Evolutionary conservation across 2,113 vertebrate species (phyloP).

Genomic region (Australoheros scitulus): DNA sequence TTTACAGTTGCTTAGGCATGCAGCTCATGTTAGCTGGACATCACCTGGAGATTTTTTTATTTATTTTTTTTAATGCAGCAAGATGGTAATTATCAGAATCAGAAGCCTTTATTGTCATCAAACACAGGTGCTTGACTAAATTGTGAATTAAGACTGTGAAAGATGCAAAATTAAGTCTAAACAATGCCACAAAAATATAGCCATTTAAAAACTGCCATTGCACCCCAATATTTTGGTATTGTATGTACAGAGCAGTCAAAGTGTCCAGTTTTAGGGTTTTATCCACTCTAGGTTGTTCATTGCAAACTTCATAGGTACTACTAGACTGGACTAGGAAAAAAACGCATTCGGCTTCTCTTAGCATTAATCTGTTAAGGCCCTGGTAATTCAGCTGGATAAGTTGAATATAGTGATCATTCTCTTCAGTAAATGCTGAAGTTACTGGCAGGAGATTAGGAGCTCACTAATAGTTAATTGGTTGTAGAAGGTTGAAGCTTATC

Average conservation of each 20-base stretch:
- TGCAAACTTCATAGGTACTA: background rate
- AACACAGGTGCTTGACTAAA: too few relatives aligned
- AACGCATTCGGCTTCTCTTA: background rate
- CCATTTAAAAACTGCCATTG: too few relatives aligned
- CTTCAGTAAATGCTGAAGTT: background rate
- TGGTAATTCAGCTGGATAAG: background rate
- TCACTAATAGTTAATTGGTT: background rate
- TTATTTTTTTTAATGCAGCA: too few relatives aligned
- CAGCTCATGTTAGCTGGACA: background rate
- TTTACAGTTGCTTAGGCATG: background rate
- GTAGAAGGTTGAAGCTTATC: background rate
- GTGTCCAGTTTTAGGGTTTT: background rate
- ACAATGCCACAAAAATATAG: too few relatives aligned
- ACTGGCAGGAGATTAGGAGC: background rate
- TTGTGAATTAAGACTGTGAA: too few relatives aligned
- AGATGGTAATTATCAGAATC: too few relatives aligned
- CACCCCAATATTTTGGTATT: too few relatives aligned
- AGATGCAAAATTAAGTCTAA: too few relatives aligned
- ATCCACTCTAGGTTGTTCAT: background rate
- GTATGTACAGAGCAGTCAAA: background rate
- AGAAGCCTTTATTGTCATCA: too few relatives aligned
- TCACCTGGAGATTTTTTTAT: too few relatives aligned
- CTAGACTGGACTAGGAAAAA: background rate
- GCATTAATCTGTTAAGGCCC: background rate
- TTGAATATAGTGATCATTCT: background rate